Evolutionary conservation across 2,797 vertebrate genomes (phyloP), one percentile per base, ranked within the genome.

Genomic region (Allenopithecus nigroviridis): DNA sequence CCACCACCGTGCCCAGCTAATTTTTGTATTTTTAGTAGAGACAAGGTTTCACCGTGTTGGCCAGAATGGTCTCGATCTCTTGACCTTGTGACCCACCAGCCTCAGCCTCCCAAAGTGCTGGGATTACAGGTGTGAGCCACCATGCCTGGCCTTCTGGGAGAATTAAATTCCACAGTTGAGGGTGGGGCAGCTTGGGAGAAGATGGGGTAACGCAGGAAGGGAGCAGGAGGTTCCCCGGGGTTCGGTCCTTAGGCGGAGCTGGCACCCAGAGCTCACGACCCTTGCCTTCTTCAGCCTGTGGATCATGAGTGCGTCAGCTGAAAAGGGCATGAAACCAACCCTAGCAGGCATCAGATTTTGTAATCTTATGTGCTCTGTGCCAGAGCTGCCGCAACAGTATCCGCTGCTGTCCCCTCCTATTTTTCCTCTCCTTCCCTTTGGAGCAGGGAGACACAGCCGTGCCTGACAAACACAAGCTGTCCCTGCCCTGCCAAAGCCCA

Each of bases 401-500:
- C 53, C 1, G 0, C 8, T 33, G 33, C 2, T 26, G 19, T 4
- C 8, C 5, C 12, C 46, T 16, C 12, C 43, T 11, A 1, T 1
- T 22, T 57, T 28, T 12, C 14, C 10, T n/a, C 16, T 5, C 39
- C 16, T 43, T 61, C 10, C 8, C 11, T 6, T 11, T 8, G 21
- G 36, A 84, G 70, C 4, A 0, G 0, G 12, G 57, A 5, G 33
- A 21, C 6, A 26, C 12, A 16, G 39, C 33, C 39, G n/a, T 36
- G 30, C 21, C 9, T 28, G 24, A 89, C 43, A 17, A 48, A 61
- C 1, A 55, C 33, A 33, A 12, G 26, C 39, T 1, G 8, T 14
- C 22, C 48, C 36, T 24, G 74, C 7, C 10, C 14, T 57, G 53
- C 84, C 74, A 5, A 19, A 1, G 36, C 68, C 43, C 46, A 33